phyloP scores from a whole-genome alignment of 92 coral and sea anemone species.

The Micromussa lordhowensis region DNA sequence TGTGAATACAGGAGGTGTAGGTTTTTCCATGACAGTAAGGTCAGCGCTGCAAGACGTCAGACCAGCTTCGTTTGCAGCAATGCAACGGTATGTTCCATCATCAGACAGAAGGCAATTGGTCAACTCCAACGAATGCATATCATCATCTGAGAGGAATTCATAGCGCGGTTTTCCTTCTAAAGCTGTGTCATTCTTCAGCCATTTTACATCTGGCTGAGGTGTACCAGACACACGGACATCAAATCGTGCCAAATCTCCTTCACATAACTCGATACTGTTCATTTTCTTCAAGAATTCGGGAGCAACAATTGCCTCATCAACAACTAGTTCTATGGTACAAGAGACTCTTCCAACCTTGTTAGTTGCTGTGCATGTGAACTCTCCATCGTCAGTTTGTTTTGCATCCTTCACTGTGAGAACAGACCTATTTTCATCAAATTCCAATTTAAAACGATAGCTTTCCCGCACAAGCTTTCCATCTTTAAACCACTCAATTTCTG shows the following conservation, averaged over 20 bases:
- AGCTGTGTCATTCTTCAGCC: slow-evolving; percentile 83
- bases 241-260: slow-evolving; percentile 91
- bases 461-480: slow-evolving; percentile 83
- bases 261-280: slow-evolving; percentile 82
- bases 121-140: slow-evolving; percentile 86
- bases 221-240: slow-evolving; percentile 95
- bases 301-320: slow-evolving; percentile 87
- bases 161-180: slow-evolving; percentile 73
- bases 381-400: slow-evolving; percentile 92
- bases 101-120: slow-evolving; percentile 79
- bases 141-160: slow-evolving; percentile 84
- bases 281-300: slow-evolving; percentile 88
- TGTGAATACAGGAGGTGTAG: slow-evolving; percentile 77
- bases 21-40: slow-evolving; percentile 75
- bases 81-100: slow-evolving; percentile 84
- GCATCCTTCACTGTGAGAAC: slow-evolving; percentile 85
- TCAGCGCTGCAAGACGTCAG: slow-evolving; percentile 76
- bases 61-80: slow-evolving; percentile 89
- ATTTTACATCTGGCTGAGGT: slow-evolving; percentile 88
- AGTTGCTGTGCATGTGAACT: slow-evolving; percentile 84
- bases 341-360: slow-evolving; percentile 92
- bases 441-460: slow-evolving; percentile 75
- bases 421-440: slow-evolving; percentile 81
- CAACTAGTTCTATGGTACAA: slow-evolving; percentile 84
- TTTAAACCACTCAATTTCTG: slow-evolving; percentile 93